These are phyloP conservation scores for Ciconia boyciana DNA, from an alignment of 2,113 vertebrate genomes.

Conservation along the genomic window DNA sequence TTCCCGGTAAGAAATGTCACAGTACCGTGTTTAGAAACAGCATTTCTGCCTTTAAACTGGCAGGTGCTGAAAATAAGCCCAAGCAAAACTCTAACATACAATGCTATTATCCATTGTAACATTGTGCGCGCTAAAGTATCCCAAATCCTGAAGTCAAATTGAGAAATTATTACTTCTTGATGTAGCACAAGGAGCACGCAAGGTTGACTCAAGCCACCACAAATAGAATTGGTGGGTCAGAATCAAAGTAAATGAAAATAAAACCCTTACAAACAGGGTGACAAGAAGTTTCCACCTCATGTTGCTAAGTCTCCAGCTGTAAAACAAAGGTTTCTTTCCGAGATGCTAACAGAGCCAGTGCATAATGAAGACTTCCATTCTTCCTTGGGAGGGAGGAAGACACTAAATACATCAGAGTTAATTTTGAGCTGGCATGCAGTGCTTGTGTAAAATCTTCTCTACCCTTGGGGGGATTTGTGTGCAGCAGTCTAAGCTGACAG, in stretches of 20 bases:
- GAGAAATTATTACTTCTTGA: not conserved
- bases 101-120: accelerated
- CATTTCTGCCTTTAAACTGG: not conserved
- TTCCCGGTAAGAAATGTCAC: too few relatives aligned
- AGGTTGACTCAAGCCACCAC: too few relatives aligned
- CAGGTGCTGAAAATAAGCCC: not conserved
- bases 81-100: not conserved
- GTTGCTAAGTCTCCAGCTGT: not conserved
- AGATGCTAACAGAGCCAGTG: not conserved
- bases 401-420: too few relatives aligned
- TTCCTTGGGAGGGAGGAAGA: not conserved
- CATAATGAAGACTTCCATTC: not conserved
- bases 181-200: not conserved
- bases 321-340: not conserved
- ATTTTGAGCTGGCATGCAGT: not conserved
- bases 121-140: accelerated
- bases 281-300: not conserved
- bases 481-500: not conserved
- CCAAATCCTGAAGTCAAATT: not conserved
- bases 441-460: not conserved
- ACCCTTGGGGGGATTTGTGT: not conserved
- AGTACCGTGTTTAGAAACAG: accelerated
- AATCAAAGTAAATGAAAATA: not conserved
- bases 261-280: not conserved
- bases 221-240: not conserved